phyloP scores from a whole-genome alignment of 2,113 vertebrate species.

The Megaptera novaeangliae region DNA sequence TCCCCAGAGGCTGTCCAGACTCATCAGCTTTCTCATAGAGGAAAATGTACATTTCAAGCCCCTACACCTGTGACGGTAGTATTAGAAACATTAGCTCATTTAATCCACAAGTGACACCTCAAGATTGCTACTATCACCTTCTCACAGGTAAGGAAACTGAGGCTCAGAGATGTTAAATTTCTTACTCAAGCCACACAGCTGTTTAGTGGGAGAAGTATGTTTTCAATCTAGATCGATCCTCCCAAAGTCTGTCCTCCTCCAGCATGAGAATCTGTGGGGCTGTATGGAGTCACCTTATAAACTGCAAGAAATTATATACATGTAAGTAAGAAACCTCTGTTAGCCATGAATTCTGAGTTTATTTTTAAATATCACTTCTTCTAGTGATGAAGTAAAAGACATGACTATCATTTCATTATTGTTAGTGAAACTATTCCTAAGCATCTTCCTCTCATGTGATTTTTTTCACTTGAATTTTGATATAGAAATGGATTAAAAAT shows the following conservation, averaged over 20 bases:
- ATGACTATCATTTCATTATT: neutral
- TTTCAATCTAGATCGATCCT: neutral
- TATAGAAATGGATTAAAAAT: neutral
- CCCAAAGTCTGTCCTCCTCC: neutral
- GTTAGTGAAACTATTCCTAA: neutral
- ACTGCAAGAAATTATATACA: neutral
- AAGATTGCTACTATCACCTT: neutral
- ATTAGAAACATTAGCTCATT: neutral
- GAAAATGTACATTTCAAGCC: neutral
- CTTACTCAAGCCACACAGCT: neutral
- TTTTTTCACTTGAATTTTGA: conserved; percentile 2
- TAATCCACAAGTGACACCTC: neutral
- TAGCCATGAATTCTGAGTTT: neutral
- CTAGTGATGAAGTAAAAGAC: neutral
- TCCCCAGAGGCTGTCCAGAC: neutral
- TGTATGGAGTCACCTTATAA: neutral
- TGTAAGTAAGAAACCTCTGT: neutral
- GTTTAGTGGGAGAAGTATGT: neutral
- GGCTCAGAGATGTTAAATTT: neutral
- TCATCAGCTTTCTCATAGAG: neutral
- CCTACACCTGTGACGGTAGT: neutral
- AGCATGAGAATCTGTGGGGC: neutral
- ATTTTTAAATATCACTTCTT: neutral
- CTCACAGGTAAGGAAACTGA: conserved; percentile 8
- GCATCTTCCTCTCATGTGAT: neutral